Base-by-base conservation (phyloP, 1,140 invertebrate genomes). In the Samia ricini region DNA sequence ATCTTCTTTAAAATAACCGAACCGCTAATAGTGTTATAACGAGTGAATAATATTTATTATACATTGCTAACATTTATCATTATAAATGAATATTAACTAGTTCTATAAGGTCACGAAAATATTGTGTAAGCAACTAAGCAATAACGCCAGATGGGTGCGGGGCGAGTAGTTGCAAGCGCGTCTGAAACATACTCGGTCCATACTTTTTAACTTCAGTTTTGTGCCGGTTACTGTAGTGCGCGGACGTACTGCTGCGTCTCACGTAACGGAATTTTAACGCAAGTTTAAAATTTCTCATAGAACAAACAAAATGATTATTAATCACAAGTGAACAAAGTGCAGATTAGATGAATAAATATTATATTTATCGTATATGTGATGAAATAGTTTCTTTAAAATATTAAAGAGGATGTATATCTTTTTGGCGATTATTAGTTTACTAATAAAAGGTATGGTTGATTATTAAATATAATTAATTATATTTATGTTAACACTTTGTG, bases 391-490 rank as follows among this genome's bases (percentile, higher is more conserved):
- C 51, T 69, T 72, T 68, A 63, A 71, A 67, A 74, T 71, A 64
- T 71, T 73, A 64, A 74, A 77, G 73, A 84, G 79, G 79, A 84
- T 84, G 81, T 79, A 81, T 79, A 61, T 82, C 72, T 72, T 80
- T 72, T 74, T 83, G 63, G 74, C 70, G 57, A 66, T 84, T 61
- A 63, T 84, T 60, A 79, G 76, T 66, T 70, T 84, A 65, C 71
- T 82, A 70, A 64, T 82, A 61, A 80, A 84, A 84, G 79, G 79
- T 84, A 81, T 55, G 55, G 23, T 29, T 24, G 51, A 19, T 59
- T 50, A 23, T 48, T 59, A 5, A 48, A 42, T 7, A 58, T 42
- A 36, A 52, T 52, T 52, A 51, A 51, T 52, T 52, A 20, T 52
- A 21, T 52, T 52, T 23, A 52, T 20, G 15, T 19, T n/a, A 52